Evolutionary conservation across 92 coral and sea anemone genomes (phyloP).

Genomic region (Diadumene lineata): DNA sequence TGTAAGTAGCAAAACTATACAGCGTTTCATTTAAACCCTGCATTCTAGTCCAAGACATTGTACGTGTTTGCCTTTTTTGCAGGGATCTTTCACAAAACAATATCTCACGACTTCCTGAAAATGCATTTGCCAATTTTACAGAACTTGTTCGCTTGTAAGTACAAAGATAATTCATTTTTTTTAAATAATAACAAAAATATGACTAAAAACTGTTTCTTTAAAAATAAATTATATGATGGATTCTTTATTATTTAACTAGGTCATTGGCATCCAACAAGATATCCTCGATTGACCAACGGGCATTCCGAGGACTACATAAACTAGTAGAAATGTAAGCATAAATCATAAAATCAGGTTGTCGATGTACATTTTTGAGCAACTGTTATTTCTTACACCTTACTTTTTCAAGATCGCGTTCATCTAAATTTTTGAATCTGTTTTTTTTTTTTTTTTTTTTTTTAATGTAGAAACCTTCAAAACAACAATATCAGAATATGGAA

Average conservation of each 20-base stretch:
- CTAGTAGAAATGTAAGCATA: background rate
- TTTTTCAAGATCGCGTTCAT: too few relatives aligned
- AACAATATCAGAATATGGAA: constrained; percentile 15
- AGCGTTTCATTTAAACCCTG: background rate
- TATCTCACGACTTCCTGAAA: background rate
- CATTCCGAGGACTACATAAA: background rate
- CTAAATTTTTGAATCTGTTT: too few relatives aligned
- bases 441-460: background rate
- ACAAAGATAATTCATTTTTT: background rate
- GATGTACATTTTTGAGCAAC: too few relatives aligned
- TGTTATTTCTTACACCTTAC: too few relatives aligned
- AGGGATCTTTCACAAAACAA: background rate
- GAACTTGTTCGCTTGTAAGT: background rate
- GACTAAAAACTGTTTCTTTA: background rate
- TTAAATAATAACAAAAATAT: background rate
- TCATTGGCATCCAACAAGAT: background rate
- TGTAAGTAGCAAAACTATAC: background rate
- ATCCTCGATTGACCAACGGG: background rate
- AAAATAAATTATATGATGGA: too few relatives aligned
- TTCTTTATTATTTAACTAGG: background rate
- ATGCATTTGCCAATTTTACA: background rate
- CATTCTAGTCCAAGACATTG: background rate
- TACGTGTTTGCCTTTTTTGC: background rate
- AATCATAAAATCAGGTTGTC: background rate
- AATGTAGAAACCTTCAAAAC: background rate